Conservation (phyloP, 2,113 vertebrate genomes). For the Bufo gargarizans region DNA sequence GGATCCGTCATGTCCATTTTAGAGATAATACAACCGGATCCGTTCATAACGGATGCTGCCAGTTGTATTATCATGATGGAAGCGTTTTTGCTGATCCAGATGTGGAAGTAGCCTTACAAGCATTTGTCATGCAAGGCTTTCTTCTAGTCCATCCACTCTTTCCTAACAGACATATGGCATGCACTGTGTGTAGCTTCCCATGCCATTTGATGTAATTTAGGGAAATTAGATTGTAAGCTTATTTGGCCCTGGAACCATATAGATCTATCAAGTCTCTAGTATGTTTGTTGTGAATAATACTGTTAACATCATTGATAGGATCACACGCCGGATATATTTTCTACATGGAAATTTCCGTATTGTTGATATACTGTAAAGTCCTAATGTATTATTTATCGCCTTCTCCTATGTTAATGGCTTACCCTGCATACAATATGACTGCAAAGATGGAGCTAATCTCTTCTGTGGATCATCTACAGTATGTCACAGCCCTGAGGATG, state of each 20-base stretch:
- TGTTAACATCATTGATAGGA: not conserved
- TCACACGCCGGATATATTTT: not conserved
- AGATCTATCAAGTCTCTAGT: not conserved
- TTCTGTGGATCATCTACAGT: conserved; percentile 24
- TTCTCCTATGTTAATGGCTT: not conserved
- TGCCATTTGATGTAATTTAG: not conserved
- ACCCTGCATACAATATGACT: not conserved
- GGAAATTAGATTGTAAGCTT: not conserved
- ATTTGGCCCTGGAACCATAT: not conserved
- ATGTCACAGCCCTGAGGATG: conserved; percentile 37
- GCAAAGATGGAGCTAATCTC: conserved; percentile 37
- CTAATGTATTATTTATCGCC: not conserved
- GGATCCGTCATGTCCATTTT: too few species aligned
- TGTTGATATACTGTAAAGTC: not conserved
- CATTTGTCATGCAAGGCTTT: not conserved
- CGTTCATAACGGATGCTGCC: too few species aligned
- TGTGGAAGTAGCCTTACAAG: not conserved
- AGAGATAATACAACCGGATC: too few species aligned
- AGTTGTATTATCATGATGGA: too few species aligned
- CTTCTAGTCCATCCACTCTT: too few species aligned
- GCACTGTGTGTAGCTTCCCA: not conserved
- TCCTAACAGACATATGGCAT: not conserved
- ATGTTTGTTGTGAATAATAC: not conserved
- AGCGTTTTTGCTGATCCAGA: not conserved
- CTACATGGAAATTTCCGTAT: not conserved